Evolutionary conservation across 1,140 invertebrate genomes (phyloP).

Genomic region (Pseudomyrmex gracilis): DNA sequence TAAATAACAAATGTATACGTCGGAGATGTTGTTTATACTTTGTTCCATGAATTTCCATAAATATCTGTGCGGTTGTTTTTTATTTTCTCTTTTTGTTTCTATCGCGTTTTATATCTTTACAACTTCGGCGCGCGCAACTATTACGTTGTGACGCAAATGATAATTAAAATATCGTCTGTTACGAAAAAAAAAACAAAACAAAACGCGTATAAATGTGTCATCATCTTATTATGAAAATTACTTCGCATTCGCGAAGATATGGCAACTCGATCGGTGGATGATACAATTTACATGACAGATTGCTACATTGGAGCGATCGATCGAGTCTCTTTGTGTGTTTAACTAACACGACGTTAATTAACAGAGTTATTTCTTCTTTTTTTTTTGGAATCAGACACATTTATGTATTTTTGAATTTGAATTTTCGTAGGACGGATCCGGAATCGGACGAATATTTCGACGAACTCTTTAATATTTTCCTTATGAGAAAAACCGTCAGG

Average conservation of each 20-base stretch:
- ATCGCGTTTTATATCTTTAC: not conserved
- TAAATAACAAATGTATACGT: conserved; percentile 26
- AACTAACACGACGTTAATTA: not conserved
- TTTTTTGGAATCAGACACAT: not conserved
- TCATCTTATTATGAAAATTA: conserved; percentile 22
- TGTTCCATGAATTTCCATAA: conserved; percentile 3
- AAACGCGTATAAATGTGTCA: not conserved
- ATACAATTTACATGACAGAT: conserved; percentile 18
- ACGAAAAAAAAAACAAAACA: too few species aligned
- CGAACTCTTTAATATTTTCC: conserved; percentile 83
- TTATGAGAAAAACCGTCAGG: conserved; percentile 74
- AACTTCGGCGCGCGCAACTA: not conserved
- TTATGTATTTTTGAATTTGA: conserved; percentile 61
- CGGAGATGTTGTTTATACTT: not conserved
- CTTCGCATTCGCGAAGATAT: not conserved
- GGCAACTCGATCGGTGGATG: not conserved
- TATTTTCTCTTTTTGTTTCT: not conserved
- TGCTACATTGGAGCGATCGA: not conserved
- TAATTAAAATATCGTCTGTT: conserved; percentile 41
- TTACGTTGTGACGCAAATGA: conserved; percentile 43
- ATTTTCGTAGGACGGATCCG: conserved; percentile 80
- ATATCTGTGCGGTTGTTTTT: not conserved
- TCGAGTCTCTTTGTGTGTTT: not conserved
- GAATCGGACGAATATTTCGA: conserved; percentile 82
- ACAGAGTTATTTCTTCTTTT: not conserved